phyloP scores from a whole-genome alignment of 2,113 vertebrate species.

The Australoheros scitulus region DNA sequence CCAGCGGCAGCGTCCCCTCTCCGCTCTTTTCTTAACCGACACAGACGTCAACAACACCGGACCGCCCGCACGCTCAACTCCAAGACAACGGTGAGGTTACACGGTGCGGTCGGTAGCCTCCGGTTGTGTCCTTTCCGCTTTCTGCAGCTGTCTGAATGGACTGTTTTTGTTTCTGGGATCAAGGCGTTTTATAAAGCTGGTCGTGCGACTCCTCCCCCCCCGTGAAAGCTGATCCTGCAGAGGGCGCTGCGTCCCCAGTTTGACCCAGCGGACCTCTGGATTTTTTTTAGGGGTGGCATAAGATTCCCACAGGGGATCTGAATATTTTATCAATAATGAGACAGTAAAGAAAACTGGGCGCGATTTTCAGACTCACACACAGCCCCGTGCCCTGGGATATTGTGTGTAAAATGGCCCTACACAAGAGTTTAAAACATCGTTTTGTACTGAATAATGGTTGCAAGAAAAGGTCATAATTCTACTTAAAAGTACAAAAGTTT shows the following conservation, averaged over 20 bases:
- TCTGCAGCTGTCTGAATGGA: constrained; percentile 56
- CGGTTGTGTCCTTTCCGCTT: neutral
- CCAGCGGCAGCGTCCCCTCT: constrained; percentile 37
- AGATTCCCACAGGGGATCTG: neutral
- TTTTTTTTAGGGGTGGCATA: neutral
- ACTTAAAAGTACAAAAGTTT: too few species aligned
- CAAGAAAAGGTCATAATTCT: neutral
- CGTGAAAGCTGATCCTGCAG: neutral
- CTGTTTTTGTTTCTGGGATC: constrained; percentile 68
- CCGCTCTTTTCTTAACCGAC: neutral
- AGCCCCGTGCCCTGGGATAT: neutral
- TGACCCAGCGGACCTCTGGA: neutral
- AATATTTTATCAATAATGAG: neutral
- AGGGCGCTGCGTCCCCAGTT: neutral
- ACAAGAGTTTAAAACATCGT: neutral
- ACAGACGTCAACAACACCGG: constrained; percentile 34
- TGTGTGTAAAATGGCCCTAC: neutral
- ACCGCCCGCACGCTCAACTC: neutral
- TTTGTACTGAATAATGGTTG: neutral
- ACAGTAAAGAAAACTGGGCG: neutral
- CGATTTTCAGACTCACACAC: too few species aligned
- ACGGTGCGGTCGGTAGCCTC: neutral
- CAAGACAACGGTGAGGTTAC: constrained; percentile 21
- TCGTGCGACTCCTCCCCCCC: constrained; percentile 65
- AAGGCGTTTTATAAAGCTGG: constrained; percentile 71